A percentile compares a stretch with the other conserved stretches of the same genome.
Conservation (phyloP, 2,797 vertebrate species). For the Chanos chanos region DNA sequence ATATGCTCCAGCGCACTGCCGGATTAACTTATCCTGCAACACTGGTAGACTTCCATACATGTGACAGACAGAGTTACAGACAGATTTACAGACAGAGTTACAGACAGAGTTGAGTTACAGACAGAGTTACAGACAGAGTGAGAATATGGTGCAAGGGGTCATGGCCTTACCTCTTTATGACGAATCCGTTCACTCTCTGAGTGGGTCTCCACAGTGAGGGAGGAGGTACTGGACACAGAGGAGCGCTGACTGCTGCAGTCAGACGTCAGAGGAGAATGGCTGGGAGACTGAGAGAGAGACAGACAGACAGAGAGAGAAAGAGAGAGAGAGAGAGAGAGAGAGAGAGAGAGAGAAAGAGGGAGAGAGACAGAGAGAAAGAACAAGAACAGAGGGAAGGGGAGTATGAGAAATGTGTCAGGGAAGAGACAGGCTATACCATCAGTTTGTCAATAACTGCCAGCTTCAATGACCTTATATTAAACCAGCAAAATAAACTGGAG, state of each 20-base stretch:
- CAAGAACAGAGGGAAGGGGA: background rate
- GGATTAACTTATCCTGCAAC: too few relatives aligned
- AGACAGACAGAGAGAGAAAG: background rate
- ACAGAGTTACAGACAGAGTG: too few relatives aligned
- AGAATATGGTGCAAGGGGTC: background rate
- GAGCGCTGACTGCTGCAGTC: constrained; percentile 83
- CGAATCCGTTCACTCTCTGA: constrained; percentile 69
- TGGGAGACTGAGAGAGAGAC: constrained; percentile 63
- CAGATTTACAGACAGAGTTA: too few relatives aligned
- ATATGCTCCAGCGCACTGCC: too few relatives aligned
- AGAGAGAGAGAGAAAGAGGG: background rate
- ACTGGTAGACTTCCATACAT: too few relatives aligned
- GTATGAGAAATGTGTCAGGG: background rate
- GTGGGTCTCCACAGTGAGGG: constrained; percentile 62
- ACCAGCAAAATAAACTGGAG: too few relatives aligned
- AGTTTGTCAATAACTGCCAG: too few relatives aligned
- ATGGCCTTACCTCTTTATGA: constrained; percentile 78
- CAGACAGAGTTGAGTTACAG: too few relatives aligned
- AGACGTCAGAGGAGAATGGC: constrained; percentile 69
- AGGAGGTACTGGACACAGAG: constrained; percentile 82
- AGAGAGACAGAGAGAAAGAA: background rate
- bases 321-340: background rate
- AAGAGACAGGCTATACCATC: background rate
- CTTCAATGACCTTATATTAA: too few relatives aligned
- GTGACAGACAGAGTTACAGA: too few relatives aligned